Percentiles rank a stretch among this genome's conserved stretches.
Evolutionary conservation across 1,140 invertebrate genomes (phyloP).

Genomic region (Ips typographus): DNA sequence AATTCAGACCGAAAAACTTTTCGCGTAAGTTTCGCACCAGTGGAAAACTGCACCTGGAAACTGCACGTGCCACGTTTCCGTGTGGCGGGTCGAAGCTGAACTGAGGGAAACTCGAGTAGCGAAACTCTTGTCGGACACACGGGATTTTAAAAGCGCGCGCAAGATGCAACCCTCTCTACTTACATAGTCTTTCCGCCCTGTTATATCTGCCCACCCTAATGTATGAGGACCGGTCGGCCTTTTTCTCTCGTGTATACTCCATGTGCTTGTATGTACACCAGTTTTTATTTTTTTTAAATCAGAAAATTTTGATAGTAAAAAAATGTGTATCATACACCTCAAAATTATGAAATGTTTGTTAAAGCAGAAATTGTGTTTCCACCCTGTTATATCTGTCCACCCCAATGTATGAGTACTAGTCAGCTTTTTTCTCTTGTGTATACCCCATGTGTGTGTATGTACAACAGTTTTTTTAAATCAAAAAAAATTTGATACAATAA

Average conservation of each 20-base stretch:
- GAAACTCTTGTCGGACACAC: conserved; percentile 34
- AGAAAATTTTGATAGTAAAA: conserved; percentile 1
- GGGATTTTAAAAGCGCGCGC: conserved; percentile 44
- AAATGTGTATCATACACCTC: no score
- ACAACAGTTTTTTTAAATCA: conserved; percentile 1
- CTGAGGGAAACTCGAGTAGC: conserved; percentile 29
- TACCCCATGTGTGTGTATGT: no score
- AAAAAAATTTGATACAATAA: not conserved
- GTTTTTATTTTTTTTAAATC: not conserved
- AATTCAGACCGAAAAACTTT: conserved; percentile 5
- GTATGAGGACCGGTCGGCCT: conserved; percentile 35
- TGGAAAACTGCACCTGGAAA: conserved; percentile 6
- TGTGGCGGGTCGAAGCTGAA: conserved; percentile 41
- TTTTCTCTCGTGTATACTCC: no score
- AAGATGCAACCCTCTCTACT: conserved; percentile 45
- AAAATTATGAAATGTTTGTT: no score
- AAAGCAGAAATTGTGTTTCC: conserved; percentile 15
- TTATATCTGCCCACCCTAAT: conserved; percentile 44
- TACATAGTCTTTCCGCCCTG: conserved; percentile 35
- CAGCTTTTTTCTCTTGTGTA: no score
- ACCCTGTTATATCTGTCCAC: conserved; percentile 41
- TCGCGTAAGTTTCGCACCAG: conserved; percentile 19
- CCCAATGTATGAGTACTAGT: conserved; percentile 41
- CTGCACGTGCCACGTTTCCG: conserved; percentile 14
- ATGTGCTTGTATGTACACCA: no score